Base-by-base conservation (phyloP, 2,113 vertebrate genomes). In the Hystrix cristata region DNA sequence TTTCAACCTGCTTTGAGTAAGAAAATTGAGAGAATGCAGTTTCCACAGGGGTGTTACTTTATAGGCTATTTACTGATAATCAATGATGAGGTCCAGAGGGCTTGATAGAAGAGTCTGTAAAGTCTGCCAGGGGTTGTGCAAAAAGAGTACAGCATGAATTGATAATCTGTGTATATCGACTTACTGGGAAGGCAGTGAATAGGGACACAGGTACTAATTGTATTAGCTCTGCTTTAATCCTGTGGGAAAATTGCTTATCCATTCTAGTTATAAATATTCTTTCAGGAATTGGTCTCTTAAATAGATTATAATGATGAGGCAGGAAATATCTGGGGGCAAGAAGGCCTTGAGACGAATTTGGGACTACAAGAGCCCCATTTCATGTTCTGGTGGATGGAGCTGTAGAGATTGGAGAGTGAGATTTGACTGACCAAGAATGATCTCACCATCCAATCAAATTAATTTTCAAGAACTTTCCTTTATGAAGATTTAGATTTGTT, bases 281-380 rank as follows among this genome's bases (percentile, higher is more conserved):
- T 79, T 86, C 12, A 57, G 10, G 48, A 38, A 25, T 48, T 51
- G 4, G 18, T 60, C 25, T 38, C 3, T 19, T 76, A 51, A 27
- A 59, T 16, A 60, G 76, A 60, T 21, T 25, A 21, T 14, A 67
- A 23, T 51, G 16, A 31, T 43, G n/a, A 90, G 31, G 62, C 31
- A n/a, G 13, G 62, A 7, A 74, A 81, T n/a, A 10, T 31, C 19
- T 29, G 57, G 1, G 16, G 23, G 27, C 31, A 60, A 60, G 82
- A 27, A 53, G 46, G 27, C 5, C 7, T 57, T 23, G 38, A 29
- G 3, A 43, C 12, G 12, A 55, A 7, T 9, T 6, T 3, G 34
- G 5, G 18, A 7, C 4, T 19, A 15, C 0, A 27, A 46, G 38
- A 27, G 11, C 1, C 18, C 16, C 2, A 12, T 65, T 43, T 78